Evolutionary conservation across 64 coral and sea anemone genomes (phyloP).

Genomic region (Pocillopora damicornis): DNA sequence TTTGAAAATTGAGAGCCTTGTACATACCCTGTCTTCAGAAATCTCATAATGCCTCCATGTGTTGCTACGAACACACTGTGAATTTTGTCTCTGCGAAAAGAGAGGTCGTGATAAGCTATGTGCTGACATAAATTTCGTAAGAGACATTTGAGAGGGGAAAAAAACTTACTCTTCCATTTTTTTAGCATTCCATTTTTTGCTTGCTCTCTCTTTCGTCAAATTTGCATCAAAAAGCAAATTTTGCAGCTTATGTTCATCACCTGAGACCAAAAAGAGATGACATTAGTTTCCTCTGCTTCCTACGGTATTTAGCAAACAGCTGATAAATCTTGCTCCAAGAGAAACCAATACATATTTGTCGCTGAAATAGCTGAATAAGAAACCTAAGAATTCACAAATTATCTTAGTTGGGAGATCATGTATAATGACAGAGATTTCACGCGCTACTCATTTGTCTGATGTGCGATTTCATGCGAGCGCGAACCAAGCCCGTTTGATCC

Average conservation of each 20-base stretch:
- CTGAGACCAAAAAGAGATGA: not conserved
- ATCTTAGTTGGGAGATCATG: too few species aligned
- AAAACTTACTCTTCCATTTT: constrained; percentile 18
- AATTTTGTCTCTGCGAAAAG: constrained; percentile 16
- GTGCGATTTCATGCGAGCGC: not conserved
- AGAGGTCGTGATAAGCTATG: not conserved
- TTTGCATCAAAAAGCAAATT: constrained; percentile 41
- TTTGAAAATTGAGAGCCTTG: not conserved
- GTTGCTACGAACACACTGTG: constrained; percentile 49
- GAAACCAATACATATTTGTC: too few species aligned
- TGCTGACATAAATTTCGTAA: too few species aligned
- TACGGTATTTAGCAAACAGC: too few species aligned
- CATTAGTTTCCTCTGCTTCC: too few species aligned
- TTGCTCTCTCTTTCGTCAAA: not conserved
- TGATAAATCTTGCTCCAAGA: too few species aligned
- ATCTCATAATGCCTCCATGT: constrained; percentile 42
- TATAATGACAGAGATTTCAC: too few species aligned
- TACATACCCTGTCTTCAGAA: constrained; percentile 29
- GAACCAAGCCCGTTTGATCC: not conserved
- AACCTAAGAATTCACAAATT: too few species aligned
- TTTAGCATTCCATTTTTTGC: not conserved
- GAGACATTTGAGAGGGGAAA: too few species aligned
- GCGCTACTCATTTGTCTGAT: not conserved
- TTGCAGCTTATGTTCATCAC: not conserved
- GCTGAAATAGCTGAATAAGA: too few species aligned